Conservation (phyloP, 1,140 invertebrate species). For the Drosophila sp. region DNA sequence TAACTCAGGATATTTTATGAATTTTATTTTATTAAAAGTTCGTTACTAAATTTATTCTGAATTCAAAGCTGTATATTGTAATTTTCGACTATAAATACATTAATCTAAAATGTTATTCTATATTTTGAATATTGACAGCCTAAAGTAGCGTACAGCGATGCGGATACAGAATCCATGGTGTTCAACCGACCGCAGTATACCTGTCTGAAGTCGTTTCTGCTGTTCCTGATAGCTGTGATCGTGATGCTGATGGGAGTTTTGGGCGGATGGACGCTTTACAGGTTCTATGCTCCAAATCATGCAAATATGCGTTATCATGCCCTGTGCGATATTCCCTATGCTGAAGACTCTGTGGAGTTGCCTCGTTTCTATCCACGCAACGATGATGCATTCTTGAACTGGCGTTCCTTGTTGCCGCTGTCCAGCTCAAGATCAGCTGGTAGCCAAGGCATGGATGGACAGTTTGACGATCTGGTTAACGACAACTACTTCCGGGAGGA, state of each 20-base stretch:
- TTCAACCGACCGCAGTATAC: conserved; percentile 86
- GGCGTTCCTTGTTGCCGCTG: conserved; percentile 67
- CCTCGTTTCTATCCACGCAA: conserved; percentile 74
- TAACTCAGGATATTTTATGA: too few species aligned
- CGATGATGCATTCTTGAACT: conserved; percentile 75
- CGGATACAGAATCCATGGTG: conserved; percentile 84
- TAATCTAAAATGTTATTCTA: too few species aligned
- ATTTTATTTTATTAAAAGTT: too few species aligned
- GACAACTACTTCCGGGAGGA: conserved; percentile 89
- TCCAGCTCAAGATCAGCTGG: conserved; percentile 15
- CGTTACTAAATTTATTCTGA: too few species aligned
- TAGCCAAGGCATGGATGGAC: conserved; percentile 7
- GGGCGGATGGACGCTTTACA: conserved; percentile 91
- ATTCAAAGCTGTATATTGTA: too few species aligned
- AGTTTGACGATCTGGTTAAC: conserved; percentile 44
- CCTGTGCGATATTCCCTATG: conserved; percentile 89
- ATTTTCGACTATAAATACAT: too few species aligned
- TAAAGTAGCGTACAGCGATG: conserved; percentile 74
- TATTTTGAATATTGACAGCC: conserved; percentile 34
- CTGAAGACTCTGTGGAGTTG: conserved; percentile 80
- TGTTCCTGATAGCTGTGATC: conserved; percentile 90
- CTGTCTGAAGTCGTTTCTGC: conserved; percentile 87
- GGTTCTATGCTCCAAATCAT: conserved; percentile 88
- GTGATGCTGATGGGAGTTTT: conserved; percentile 91
- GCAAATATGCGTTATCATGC: conserved; percentile 87